phyloP scores from a whole-genome alignment of 2,888 invertebrate genomes.

The Himalopsyche anomala region DNA sequence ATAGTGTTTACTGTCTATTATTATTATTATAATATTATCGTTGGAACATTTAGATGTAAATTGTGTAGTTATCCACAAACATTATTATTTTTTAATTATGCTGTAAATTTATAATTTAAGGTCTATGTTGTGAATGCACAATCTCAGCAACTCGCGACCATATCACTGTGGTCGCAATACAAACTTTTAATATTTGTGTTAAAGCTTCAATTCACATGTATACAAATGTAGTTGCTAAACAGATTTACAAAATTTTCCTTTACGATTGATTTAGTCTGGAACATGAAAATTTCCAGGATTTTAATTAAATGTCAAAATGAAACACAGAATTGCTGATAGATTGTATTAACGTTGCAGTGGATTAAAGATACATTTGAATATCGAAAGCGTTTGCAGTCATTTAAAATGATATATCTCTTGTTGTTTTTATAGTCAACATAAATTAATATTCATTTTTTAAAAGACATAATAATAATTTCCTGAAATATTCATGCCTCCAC shows the following conservation, averaged over 20 bases:
- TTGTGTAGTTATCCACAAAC: constrained; percentile 53
- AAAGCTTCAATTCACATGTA: background rate
- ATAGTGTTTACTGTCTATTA: constrained; percentile 37
- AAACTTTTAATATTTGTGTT: constrained; percentile 12
- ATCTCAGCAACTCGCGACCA: background rate
- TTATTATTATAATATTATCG: constrained; percentile 51
- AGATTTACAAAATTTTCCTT: background rate
- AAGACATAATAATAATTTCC: background rate
- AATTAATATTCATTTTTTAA: no score
- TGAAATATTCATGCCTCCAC: background rate
- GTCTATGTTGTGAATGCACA: constrained; percentile 58
- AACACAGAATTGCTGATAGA: no score
- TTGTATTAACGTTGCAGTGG: no score
- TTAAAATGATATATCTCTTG: no score
- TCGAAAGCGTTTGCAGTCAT: no score
- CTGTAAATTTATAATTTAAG: constrained; percentile 39
- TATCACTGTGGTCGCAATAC: background rate
- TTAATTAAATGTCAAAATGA: no score
- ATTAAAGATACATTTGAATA: no score
- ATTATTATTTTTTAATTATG: constrained; percentile 37
- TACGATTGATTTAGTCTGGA: background rate
- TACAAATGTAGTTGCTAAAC: background rate
- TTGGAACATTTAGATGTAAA: constrained; percentile 57
- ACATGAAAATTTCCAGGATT: background rate
- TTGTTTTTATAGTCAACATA: no score